Conservation (phyloP, 2,888 invertebrate species). For the Tupiocoris notatus region DNA sequence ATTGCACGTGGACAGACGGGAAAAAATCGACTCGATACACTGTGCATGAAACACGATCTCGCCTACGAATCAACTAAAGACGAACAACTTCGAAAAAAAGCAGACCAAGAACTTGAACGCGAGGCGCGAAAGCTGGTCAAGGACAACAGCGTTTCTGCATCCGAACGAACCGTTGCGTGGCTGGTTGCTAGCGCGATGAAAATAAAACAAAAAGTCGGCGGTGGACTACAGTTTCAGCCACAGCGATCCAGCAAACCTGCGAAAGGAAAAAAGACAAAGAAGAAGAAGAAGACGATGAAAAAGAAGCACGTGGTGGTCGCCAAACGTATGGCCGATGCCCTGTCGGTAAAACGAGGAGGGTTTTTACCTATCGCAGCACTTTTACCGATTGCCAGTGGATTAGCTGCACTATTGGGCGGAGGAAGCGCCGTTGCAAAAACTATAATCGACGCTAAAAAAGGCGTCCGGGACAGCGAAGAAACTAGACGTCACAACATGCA, state of each 20-base stretch:
- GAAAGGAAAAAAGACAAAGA: neutral
- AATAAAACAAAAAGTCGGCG: slow-evolving; percentile 43
- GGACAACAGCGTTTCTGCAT: slow-evolving; percentile 29
- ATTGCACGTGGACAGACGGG: slow-evolving; percentile 52
- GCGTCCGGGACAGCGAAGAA: slow-evolving; percentile 49
- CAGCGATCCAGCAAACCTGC: neutral
- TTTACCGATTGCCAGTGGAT: slow-evolving; percentile 49
- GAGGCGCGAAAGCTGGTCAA: slow-evolving; percentile 39
- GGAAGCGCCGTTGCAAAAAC: slow-evolving; percentile 50
- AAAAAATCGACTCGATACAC: slow-evolving; percentile 51
- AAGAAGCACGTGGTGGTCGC: neutral
- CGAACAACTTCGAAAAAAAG: slow-evolving; percentile 18
- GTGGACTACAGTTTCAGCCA: neutral
- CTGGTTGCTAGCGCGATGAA: slow-evolving; percentile 44
- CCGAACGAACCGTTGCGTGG: slow-evolving; percentile 41
- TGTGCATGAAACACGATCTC: slow-evolving; percentile 52
- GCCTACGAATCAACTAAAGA: slow-evolving; percentile 47
- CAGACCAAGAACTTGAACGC: slow-evolving; percentile 30
- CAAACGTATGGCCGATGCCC: neutral
- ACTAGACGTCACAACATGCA: slow-evolving; percentile 50
- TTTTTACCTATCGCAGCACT: neutral
- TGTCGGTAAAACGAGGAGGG: neutral
- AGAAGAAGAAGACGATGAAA: slow-evolving; percentile 1
- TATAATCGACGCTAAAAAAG: slow-evolving; percentile 49
- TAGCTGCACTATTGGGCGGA: slow-evolving; percentile 49